Base-by-base conservation (phyloP, 2,113 vertebrate species). In the Ranitomeya variabilis region DNA sequence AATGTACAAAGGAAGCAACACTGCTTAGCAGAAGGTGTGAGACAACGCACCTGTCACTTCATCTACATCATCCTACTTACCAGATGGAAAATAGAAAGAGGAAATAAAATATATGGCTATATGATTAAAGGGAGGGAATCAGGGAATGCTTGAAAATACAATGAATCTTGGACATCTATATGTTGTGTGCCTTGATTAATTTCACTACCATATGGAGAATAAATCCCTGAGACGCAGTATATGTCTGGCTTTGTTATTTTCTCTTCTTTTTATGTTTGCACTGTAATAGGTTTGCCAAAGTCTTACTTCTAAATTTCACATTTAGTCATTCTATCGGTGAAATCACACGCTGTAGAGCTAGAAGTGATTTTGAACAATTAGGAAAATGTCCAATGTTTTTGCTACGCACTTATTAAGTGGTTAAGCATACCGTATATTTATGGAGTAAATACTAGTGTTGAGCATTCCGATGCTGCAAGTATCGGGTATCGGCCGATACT, bases 1-100 rank as follows among this genome's bases (percentile, higher is more conserved):
- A 84, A 64, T 67, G 83, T 84, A 83, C 45, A 52, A 78, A 26
- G 67, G 18, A 55, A 16, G 37, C 55, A 83, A 79, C 26, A 76
- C 9, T 82, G 54, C 67, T 60, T 51, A 88, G 86, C 59, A 60
- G 52, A 73, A 87, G 80, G 81, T 88, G 80, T 88, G 80, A 88
- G 81, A 51, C 59, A 88, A 83, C 26, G 23, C 87, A 88, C 80
- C 87, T 88, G 87, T 83, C 87, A 88, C 12, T 51, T 62, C 55
- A 76, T 62, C 62, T 26, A 64, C 77, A 23, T 69, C 79, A n/a
- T 73, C 64, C 57, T 55, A 60, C 59, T 84, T 84, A 64, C n/a
- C 80, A 88, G 18, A 77, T 74, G 45, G 54, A 62, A 59, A 80
- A 59, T 31, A 71, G 21, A 77, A 85, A 26, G 23, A 19, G 31